Evolutionary conservation across 1,140 invertebrate species (phyloP).

Genomic region (Drosophila miranda): DNA sequence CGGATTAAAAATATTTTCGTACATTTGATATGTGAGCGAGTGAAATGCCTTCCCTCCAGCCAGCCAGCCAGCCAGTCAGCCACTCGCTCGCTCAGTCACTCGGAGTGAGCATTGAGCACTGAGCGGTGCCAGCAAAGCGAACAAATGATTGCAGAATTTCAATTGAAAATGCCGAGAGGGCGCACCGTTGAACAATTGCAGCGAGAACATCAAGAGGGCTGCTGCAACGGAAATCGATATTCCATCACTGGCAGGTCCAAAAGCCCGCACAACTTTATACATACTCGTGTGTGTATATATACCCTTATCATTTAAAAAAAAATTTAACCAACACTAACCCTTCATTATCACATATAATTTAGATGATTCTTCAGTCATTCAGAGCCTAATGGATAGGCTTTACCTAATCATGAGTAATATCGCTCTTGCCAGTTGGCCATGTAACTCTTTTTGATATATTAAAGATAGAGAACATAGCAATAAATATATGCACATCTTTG

Average conservation of each 20-base stretch:
- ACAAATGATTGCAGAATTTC: conserved; percentile 44
- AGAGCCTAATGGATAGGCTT: too few relatives aligned
- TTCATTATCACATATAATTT: too few relatives aligned
- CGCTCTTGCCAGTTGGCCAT: too few relatives aligned
- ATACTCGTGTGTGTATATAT: too few relatives aligned
- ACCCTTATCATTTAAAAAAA: too few relatives aligned
- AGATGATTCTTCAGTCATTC: too few relatives aligned
- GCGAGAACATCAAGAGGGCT: not conserved
- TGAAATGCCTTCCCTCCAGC: conserved; percentile 24
- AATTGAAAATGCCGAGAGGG: conserved; percentile 25
- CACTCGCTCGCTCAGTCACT: conserved; percentile 1
- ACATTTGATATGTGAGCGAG: conserved; percentile 74
- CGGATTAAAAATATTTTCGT: conserved; percentile 80
- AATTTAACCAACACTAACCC: too few relatives aligned
- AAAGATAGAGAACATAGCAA: too few relatives aligned
- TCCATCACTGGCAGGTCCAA: not conserved
- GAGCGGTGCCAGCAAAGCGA: conserved; percentile 17
- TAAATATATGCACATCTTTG: too few relatives aligned
- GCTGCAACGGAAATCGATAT: conserved; percentile 19
- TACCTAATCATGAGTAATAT: too few relatives aligned
- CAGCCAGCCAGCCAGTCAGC: not conserved
- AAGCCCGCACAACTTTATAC: too few relatives aligned
- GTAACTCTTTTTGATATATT: too few relatives aligned
- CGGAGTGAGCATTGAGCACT: conserved; percentile 1
- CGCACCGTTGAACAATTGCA: conserved; percentile 18